Conservation (phyloP, 30 jellyfish, hydroid and myxozoan species). For the Cassiopea xamachana region DNA sequence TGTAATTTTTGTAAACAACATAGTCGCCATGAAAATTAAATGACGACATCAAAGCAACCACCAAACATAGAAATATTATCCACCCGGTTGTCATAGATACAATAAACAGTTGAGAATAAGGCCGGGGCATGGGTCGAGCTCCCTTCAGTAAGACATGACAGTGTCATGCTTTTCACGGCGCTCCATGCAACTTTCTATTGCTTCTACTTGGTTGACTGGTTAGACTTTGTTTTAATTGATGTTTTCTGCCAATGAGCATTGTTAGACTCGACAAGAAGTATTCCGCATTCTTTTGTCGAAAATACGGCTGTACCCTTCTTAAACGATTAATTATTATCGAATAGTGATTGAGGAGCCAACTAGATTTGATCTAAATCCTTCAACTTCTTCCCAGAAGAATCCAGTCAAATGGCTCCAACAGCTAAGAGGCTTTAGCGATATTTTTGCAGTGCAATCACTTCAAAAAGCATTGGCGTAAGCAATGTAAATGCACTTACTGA, state of each 20-base stretch:
- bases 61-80: neutral
- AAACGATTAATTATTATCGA: no score
- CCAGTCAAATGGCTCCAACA: no score
- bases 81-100: slow-evolving; percentile 1
- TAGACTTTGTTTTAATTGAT: neutral
- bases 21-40: slow-evolving; percentile 1
- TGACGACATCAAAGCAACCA: neutral
- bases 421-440: no score
- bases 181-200: neutral
- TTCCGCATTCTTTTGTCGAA: no score
- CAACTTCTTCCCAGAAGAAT: no score
- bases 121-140: slow-evolving; percentile 25
- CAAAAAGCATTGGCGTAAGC: no score
- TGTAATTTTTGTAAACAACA: neutral
- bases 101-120: neutral
- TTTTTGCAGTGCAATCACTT: no score
- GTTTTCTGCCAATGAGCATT: neutral
- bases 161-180: neutral
- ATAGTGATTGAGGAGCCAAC: no score
- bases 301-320: no score
- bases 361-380: no score
- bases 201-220: neutral
- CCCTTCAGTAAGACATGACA: neutral
- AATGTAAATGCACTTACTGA: no score
- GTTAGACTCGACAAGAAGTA: no score